Percentiles rank a stretch among this genome's conserved stretches.
These are phyloP conservation scores for Corythoichthys intestinalis DNA, from an alignment of 2,113 vertebrate genomes.

Conservation along the genomic window DNA sequence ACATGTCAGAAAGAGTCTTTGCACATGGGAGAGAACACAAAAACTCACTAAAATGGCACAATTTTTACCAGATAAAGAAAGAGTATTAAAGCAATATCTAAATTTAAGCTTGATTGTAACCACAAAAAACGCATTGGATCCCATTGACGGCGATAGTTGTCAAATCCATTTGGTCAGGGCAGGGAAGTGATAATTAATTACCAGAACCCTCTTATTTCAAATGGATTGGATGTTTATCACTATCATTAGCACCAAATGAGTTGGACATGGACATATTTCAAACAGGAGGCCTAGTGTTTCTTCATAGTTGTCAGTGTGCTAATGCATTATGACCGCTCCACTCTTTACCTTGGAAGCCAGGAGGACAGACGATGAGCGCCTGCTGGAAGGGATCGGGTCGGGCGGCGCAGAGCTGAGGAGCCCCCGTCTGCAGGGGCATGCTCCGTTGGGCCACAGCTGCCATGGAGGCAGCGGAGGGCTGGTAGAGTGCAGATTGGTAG, in stretches of 20 bases:
- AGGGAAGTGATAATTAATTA: too few species aligned
- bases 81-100: background rate
- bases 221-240: too few species aligned
- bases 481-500: conserved; percentile 97
- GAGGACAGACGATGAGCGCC: conserved; percentile 97
- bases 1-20: background rate
- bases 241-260: too few species aligned
- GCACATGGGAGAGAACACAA: background rate
- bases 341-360: conserved; percentile 93
- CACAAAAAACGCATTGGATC: background rate
- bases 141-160: too few species aligned
- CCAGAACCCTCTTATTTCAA: too few species aligned
- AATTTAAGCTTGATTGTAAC: background rate
- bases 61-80: background rate
- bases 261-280: too few species aligned
- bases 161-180: too few species aligned
- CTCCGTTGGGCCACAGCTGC: conserved; percentile 96
- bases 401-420: conserved; percentile 89
- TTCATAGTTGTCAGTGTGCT: background rate
- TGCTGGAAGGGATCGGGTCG: conserved; percentile 98
- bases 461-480: conserved; percentile 95
- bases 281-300: background rate
- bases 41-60: background rate
- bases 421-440: conserved; percentile 90
- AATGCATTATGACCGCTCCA: background rate